A percentile compares a stretch with the other conserved stretches of the same genome.
These are phyloP conservation scores for Pavo muticus DNA, from an alignment of 2,113 vertebrate species.

Conservation along the genomic window DNA sequence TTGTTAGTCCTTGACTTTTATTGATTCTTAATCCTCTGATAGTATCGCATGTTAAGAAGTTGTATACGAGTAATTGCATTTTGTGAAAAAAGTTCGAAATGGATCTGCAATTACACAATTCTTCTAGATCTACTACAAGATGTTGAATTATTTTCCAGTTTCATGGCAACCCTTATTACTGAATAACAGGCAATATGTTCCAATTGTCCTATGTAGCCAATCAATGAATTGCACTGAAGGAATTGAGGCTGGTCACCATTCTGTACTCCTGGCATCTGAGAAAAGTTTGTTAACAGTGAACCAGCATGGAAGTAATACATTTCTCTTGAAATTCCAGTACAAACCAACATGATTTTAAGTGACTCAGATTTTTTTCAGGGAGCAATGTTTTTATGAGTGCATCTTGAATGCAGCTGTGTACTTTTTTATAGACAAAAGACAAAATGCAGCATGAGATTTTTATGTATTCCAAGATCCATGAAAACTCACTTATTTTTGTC, in stretches of 20 bases:
- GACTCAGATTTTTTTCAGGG: conserved; percentile 61
- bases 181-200: not conserved
- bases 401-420: conserved; percentile 87
- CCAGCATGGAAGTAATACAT: not conserved
- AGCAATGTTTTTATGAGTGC: conserved; percentile 73
- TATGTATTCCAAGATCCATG: conserved; percentile 76
- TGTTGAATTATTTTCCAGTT: conserved; percentile 48
- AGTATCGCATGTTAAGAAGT: not conserved
- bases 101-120: conserved; percentile 35
- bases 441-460: conserved; percentile 82
- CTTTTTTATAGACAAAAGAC: conserved; percentile 78
- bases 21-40: not conserved
- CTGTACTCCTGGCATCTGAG: not conserved
- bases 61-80: not conserved
- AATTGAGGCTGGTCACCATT: conserved; percentile 17
- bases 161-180: not conserved
- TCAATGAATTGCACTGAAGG: not conserved
- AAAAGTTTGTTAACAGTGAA: conserved; percentile 22
- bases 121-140: conserved; percentile 1
- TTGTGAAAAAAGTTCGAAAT: conserved; percentile 14
- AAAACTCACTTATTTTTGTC: conserved; percentile 78
- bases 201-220: not conserved
- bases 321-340: conserved; percentile 57
- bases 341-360: conserved; percentile 16
- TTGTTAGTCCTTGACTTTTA: not conserved